Evolutionary conservation across 2,888 invertebrate genomes (phyloP).

Genomic region (Eueremaeus valkanovi): DNA sequence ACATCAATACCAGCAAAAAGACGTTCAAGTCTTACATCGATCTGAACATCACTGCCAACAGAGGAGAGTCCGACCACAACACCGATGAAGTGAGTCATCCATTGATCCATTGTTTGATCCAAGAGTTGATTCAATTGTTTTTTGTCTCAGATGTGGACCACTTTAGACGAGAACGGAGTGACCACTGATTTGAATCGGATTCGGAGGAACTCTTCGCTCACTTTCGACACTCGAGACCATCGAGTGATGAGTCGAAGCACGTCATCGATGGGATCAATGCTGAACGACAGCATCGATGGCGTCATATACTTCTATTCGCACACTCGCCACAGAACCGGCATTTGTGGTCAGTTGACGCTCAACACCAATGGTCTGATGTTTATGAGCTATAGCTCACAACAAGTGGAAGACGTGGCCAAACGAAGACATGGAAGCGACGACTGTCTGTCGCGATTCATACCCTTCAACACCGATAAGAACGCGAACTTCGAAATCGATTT

Average conservation of each 20-base stretch:
- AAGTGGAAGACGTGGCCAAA: not conserved
- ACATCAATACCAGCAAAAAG: conserved; percentile 37
- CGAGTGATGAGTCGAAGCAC: conserved; percentile 3
- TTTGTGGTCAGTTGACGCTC: conserved; percentile 1
- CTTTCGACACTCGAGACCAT: not conserved
- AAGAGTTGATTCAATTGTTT: not conserved
- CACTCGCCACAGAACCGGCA: conserved; percentile 3
- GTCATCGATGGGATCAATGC: not conserved
- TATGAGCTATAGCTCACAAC: conserved; percentile 1
- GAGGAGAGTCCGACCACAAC: not conserved
- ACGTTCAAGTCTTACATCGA: conserved; percentile 45
- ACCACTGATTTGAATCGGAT: not conserved
- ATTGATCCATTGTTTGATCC: not conserved
- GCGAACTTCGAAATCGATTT: conserved; percentile 32
- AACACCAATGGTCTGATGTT: not conserved
- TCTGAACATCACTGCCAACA: conserved; percentile 38
- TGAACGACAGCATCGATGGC: conserved; percentile 7
- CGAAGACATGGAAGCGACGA: too few relatives aligned
- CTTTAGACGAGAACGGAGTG: not conserved
- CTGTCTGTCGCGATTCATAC: not conserved
- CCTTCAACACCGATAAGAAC: not conserved
- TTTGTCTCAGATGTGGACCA: conserved; percentile 5
- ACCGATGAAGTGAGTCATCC: not conserved
- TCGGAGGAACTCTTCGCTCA: not conserved
- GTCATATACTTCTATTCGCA: conserved; percentile 8